Evolutionary conservation across 2,888 invertebrate genomes (phyloP).

Genomic region (Norana najaformis): DNA sequence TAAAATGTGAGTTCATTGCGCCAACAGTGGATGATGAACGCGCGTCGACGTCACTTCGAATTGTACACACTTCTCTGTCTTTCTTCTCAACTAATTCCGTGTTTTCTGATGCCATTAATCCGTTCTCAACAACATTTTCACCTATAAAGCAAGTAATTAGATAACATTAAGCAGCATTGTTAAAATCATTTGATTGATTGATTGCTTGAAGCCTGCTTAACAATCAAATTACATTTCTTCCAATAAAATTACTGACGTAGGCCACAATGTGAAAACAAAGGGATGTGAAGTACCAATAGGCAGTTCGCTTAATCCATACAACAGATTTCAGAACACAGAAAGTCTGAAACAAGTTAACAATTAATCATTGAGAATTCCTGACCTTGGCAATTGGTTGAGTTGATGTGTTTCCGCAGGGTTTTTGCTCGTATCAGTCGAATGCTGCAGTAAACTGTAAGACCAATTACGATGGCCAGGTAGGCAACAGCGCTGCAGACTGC

Average conservation of each 20-base stretch:
- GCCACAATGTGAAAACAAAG: too few species aligned
- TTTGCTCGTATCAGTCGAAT: slow-evolving; percentile 55
- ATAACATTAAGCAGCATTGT: background rate
- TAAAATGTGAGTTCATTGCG: slow-evolving; percentile 55
- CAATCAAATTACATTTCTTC: background rate
- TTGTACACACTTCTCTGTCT: slow-evolving; percentile 66
- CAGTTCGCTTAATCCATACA: background rate
- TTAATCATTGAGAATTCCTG: background rate
- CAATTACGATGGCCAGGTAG: slow-evolving; percentile 87
- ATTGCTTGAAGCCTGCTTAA: background rate
- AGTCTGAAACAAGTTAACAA: background rate
- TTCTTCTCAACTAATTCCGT: slow-evolving; percentile 62
- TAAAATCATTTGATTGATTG: background rate
- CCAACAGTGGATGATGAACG: slow-evolving; percentile 60
- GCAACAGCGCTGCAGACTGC: slow-evolving; percentile 89
- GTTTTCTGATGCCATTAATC: slow-evolving; percentile 63
- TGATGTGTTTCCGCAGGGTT: slow-evolving; percentile 39
- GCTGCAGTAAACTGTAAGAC: slow-evolving; percentile 89
- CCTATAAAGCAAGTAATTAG: background rate
- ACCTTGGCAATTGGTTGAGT: background rate
- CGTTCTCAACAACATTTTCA: slow-evolving; percentile 65
- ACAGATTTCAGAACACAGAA: background rate
- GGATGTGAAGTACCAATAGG: background rate
- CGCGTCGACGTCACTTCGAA: slow-evolving; percentile 65
- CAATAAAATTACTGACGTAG: too few species aligned